phyloP scores from a whole-genome alignment of 2,888 invertebrate species.

The Laspeyria flexula region DNA sequence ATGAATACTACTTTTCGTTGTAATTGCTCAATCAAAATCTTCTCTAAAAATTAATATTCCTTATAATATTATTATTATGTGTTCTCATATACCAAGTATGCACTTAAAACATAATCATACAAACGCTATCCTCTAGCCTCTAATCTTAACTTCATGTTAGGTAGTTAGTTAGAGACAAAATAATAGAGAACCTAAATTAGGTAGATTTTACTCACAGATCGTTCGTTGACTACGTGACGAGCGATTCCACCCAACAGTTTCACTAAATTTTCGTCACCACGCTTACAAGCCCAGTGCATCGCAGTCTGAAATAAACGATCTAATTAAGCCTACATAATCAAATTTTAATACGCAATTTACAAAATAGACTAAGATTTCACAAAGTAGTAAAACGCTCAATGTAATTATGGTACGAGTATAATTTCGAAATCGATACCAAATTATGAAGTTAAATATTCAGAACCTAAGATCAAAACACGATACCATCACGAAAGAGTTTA shows the following conservation, averaged over 20 bases:
- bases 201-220: slow-evolving; percentile 88
- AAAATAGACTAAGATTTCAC: background rate
- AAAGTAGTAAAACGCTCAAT: slow-evolving; percentile 22
- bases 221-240: slow-evolving; percentile 93
- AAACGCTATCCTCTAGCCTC: no score
- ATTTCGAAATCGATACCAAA: slow-evolving; percentile 59
- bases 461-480: slow-evolving; percentile 69
- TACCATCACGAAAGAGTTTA: slow-evolving; percentile 77
- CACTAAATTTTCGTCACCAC: slow-evolving; percentile 95
- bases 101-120: no score
- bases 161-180: no score
- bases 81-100: no score
- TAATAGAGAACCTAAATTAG: no score
- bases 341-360: background rate
- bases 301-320: slow-evolving; percentile 90
- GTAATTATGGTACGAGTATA: slow-evolving; percentile 50
- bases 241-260: slow-evolving; percentile 95
- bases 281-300: slow-evolving; percentile 98
- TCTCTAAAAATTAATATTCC: no score
- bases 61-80: no score
- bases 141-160: no score
- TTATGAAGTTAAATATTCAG: slow-evolving; percentile 62
- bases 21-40: no score
- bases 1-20: no score
- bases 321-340: slow-evolving; percentile 5